Percentiles rank a stretch among this genome's conserved stretches.
These are phyloP conservation scores for Zaprionus ghesquierei DNA, from an alignment of 1,140 invertebrate species.

Conservation along the genomic window DNA sequence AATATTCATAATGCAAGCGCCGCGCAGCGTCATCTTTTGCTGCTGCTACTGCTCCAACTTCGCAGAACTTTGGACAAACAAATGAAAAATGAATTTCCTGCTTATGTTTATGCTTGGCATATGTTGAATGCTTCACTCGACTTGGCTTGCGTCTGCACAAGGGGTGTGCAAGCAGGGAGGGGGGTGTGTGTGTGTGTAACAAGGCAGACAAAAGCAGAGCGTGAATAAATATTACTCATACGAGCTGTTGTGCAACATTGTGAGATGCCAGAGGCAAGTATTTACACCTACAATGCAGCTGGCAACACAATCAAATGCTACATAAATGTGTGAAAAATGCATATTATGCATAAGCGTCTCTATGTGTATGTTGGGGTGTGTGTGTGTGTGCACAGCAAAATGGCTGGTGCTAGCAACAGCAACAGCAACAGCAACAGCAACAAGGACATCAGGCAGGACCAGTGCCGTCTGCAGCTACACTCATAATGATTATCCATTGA, in stretches of 20 bases:
- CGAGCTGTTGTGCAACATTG: constrained; percentile 70
- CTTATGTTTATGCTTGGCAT: constrained; percentile 78
- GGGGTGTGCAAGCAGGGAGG: neutral
- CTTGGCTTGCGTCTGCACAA: constrained; percentile 10
- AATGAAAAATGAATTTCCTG: constrained; percentile 81
- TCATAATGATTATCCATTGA: constrained; percentile 82
- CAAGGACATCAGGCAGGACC: constrained; percentile 32
- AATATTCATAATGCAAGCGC: constrained; percentile 68
- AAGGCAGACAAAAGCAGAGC: constrained; percentile 72
- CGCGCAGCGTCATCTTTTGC: constrained; percentile 31
- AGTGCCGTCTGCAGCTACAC: constrained; percentile 52
- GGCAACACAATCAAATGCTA: constrained; percentile 67
- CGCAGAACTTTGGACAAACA: constrained; percentile 68
- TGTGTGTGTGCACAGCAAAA: constrained; percentile 41
- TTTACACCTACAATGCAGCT: constrained; percentile 68
- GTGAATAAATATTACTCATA: constrained; percentile 79
- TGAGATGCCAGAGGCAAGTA: constrained; percentile 72
- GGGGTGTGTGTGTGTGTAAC: constrained; percentile 17
- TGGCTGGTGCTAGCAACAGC: constrained; percentile 57
- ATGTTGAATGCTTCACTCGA: constrained; percentile 67
- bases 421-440: constrained; percentile 35
- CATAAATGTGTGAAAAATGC: constrained; percentile 75
- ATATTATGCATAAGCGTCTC: constrained; percentile 58
- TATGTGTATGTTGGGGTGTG: constrained; percentile 8
- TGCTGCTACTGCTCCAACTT: constrained; percentile 46